Percentiles rank a stretch among this genome's conserved stretches.
Evolutionary conservation across 1,140 invertebrate genomes (phyloP).

Genomic region (Drosophila ogumai): DNA sequence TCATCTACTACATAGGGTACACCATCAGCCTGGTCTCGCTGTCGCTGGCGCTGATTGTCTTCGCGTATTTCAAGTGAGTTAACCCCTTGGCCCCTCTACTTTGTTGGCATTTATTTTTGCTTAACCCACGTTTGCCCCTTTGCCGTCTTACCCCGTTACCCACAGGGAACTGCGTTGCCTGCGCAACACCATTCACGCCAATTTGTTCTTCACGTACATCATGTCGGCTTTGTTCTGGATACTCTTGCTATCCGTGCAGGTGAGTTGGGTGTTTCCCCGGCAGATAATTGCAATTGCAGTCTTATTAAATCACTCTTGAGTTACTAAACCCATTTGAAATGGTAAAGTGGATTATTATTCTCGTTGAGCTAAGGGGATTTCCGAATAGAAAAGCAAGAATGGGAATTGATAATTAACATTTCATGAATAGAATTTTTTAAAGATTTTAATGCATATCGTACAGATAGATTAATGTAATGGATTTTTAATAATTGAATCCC

Average conservation of each 20-base stretch:
- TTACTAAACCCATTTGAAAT: not conserved
- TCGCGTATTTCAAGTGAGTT: constrained; percentile 85
- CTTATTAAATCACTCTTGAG: constrained; percentile 17
- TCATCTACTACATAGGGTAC: constrained; percentile 85
- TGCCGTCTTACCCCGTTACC: not conserved
- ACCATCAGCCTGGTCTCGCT: constrained; percentile 85
- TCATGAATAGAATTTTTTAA: not conserved
- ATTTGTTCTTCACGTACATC: constrained; percentile 85
- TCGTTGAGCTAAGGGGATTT: not conserved
- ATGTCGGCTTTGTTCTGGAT: constrained; percentile 84
- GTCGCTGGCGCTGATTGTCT: constrained; percentile 85
- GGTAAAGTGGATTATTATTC: not conserved
- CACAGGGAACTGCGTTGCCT: constrained; percentile 95
- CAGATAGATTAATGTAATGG: not conserved
- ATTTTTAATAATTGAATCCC: not conserved
- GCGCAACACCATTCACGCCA: constrained; percentile 91
- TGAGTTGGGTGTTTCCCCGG: constrained; percentile 28
- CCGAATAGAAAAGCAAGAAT: too few relatives aligned
- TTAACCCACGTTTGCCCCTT: not conserved
- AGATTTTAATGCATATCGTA: not conserved
- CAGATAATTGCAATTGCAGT: constrained; percentile 21
- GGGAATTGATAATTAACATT: not conserved
- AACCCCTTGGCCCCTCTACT: not conserved
- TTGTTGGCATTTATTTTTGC: constrained; percentile 26
- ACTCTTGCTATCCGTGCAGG: constrained; percentile 80